Conservation (phyloP, 2,113 vertebrate genomes). For the Neotragus moschatus region DNA sequence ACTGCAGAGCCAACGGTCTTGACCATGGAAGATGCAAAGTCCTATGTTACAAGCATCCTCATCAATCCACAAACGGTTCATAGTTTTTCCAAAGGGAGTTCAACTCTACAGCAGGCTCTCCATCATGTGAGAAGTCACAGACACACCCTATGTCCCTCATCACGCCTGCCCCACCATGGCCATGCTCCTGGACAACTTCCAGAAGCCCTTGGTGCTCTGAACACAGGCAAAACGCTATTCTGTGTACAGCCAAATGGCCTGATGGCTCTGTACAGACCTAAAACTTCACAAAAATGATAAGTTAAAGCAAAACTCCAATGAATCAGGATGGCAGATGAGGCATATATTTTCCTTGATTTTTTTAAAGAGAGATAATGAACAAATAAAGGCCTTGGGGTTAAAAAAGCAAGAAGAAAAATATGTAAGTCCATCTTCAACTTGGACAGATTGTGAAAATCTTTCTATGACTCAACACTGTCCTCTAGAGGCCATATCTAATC, state of each 20-base stretch:
- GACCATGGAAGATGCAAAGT: neutral
- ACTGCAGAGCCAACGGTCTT: neutral
- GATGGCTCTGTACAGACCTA: neutral
- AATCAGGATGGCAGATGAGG: neutral
- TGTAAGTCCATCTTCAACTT: neutral
- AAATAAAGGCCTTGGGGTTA: neutral
- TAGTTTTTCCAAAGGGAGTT: neutral
- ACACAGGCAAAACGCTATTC: neutral
- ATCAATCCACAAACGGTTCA: neutral
- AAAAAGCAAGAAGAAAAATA: neutral
- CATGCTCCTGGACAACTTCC: neutral
- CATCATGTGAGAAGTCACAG: neutral
- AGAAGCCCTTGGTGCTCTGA: neutral
- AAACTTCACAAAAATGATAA: neutral
- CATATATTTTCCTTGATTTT: neutral
- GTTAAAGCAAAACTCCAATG: neutral
- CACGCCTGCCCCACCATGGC: accelerated
- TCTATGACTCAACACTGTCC: slow-evolving; percentile 75
- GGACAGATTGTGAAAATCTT: neutral
- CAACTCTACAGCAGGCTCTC: neutral
- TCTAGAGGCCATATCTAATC: slow-evolving; percentile 68
- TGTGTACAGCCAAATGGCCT: neutral
- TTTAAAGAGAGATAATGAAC: neutral
- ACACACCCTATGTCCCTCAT: neutral
- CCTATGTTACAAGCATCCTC: neutral